Conservation (phyloP, 2,113 vertebrate genomes). For the Scomber scombrus region DNA sequence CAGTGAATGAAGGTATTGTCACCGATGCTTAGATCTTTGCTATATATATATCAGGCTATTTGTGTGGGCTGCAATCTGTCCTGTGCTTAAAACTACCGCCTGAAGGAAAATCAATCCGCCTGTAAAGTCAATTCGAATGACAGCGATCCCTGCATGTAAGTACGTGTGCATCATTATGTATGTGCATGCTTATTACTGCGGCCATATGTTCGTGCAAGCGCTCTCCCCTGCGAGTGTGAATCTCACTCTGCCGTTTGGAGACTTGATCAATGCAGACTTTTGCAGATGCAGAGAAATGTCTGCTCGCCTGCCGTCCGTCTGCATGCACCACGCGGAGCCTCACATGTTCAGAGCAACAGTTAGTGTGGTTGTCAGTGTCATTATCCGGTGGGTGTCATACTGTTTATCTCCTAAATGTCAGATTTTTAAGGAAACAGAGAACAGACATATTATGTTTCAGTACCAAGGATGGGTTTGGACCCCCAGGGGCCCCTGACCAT, state of each 20-base stretch:
- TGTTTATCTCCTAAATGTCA: background rate
- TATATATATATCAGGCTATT: constrained; percentile 67
- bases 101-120: constrained; percentile 73
- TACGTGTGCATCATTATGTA: constrained; percentile 57
- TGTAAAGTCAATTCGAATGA: constrained; percentile 66
- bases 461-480: too few species aligned
- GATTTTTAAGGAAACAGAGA: background rate
- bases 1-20: constrained; percentile 35
- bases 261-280: constrained; percentile 51
- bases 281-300: constrained; percentile 38
- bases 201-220: constrained; percentile 62
- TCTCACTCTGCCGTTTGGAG: constrained; percentile 15
- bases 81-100: constrained; percentile 69
- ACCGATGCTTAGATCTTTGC: constrained; percentile 53
- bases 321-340: constrained; percentile 1
- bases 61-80: constrained; percentile 62
- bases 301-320: constrained; percentile 21
- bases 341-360: constrained; percentile 37
- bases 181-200: constrained; percentile 60
- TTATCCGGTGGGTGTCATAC: background rate
- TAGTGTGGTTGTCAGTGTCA: constrained; percentile 15
- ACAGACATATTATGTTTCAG: background rate
- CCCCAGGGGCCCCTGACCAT: too few species aligned
- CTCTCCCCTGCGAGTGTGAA: background rate
- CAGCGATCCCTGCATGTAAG: constrained; percentile 35